phyloP scores from a whole-genome alignment of 2,797 vertebrate genomes.

The Phyllotis vaccarum region DNA sequence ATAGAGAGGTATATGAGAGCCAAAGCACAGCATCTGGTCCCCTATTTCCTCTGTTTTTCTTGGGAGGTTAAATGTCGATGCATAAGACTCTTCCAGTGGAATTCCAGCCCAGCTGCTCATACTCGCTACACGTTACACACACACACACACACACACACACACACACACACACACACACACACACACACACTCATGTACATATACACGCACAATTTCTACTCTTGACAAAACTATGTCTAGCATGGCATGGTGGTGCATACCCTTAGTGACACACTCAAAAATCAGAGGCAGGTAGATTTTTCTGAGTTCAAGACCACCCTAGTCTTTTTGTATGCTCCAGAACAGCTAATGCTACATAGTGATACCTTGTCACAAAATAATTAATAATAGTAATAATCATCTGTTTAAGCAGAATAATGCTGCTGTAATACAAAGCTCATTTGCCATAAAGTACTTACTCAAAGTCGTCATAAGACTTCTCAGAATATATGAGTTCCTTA shows the following conservation, averaged over 20 bases:
- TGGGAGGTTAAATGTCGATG: slow-evolving; percentile 28
- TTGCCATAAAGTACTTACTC: not conserved
- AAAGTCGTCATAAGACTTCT: not conserved
- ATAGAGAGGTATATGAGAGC: not conserved
- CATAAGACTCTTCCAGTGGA: not conserved
- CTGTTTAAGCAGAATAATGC: not conserved
- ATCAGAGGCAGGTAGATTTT: not conserved
- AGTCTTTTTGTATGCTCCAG: not conserved
- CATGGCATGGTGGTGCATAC: not conserved
- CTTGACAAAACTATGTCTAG: not conserved
- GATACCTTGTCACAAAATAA: not conserved
- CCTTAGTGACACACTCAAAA: not conserved
- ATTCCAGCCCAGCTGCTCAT: not conserved
- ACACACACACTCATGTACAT: not conserved
- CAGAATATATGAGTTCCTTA: not conserved
- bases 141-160: not conserved
- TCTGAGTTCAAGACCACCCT: not conserved
- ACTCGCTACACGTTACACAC: not conserved
- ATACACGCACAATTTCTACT: not conserved
- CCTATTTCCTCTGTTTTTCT: not conserved
- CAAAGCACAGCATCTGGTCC: not conserved
- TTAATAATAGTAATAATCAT: not conserved
- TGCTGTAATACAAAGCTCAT: slow-evolving; percentile 25
- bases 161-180: not conserved
- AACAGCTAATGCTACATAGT: not conserved